A percentile compares a stretch with the other conserved stretches of the same genome.
Evolutionary conservation across 2,113 vertebrate genomes (phyloP).

Genomic region (Saccopteryx bilineata): DNA sequence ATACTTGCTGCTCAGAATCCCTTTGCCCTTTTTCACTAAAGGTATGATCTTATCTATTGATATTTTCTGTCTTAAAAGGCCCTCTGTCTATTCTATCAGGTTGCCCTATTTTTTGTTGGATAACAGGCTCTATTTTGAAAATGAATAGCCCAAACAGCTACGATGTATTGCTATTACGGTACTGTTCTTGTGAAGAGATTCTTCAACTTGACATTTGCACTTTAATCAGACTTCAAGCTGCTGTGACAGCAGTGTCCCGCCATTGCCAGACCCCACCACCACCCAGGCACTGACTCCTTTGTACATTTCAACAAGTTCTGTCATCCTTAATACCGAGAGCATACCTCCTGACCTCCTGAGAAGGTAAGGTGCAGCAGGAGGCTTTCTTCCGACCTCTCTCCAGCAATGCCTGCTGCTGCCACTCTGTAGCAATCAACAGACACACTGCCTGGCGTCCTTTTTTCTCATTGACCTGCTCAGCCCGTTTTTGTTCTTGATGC

Average conservation of each 20-base stretch:
- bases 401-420: background rate
- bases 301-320: conserved; percentile 36
- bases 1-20: conserved; percentile 81
- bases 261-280: conserved; percentile 2
- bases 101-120: conserved; percentile 83
- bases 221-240: conserved; percentile 73
- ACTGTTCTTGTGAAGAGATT: conserved; percentile 73
- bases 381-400: conserved; percentile 10
- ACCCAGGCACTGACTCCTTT: conserved; percentile 18
- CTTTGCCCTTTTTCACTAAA: conserved; percentile 76
- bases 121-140: conserved; percentile 78
- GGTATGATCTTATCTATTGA: conserved; percentile 82
- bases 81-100: conserved; percentile 74
- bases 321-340: background rate
- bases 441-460: background rate
- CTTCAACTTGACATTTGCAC: conserved; percentile 76
- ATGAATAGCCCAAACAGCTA: conserved; percentile 80
- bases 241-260: background rate
- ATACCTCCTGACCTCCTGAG: conserved; percentile 24
- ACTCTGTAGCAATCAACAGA: conserved; percentile 29
- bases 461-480: background rate
- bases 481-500: conserved; percentile 29
- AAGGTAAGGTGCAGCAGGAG: background rate
- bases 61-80: conserved; percentile 78
- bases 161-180: conserved; percentile 71